Conservation (phyloP, 2,888 invertebrate species). For the Trichogramma evanescens region DNA sequence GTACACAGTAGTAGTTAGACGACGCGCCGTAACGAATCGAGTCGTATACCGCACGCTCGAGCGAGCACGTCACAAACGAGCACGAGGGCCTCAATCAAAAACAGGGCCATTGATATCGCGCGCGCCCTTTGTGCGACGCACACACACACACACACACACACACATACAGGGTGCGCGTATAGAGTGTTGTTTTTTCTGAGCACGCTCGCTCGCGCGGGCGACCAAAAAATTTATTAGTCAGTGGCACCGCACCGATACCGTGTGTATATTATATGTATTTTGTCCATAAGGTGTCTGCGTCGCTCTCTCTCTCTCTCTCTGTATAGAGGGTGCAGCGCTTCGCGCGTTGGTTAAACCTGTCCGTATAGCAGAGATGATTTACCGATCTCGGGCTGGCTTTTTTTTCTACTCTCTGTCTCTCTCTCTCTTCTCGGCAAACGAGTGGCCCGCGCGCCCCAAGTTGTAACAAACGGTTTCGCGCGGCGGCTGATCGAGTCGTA, state of each 20-base stretch:
- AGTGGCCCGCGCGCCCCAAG: too few relatives aligned
- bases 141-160: conserved; percentile 24
- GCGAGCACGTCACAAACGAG: conserved; percentile 45
- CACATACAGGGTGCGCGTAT: conserved; percentile 12
- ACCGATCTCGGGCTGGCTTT: too few relatives aligned
- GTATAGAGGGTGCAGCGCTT: too few relatives aligned
- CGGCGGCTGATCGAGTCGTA: too few relatives aligned
- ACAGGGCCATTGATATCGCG: conserved; percentile 42
- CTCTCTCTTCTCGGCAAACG: too few relatives aligned
- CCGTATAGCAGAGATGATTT: too few relatives aligned
- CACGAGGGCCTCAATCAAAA: conserved; percentile 43
- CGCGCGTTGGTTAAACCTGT: too few relatives aligned
- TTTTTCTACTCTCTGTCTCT: too few relatives aligned
- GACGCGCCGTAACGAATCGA: conserved; percentile 11
- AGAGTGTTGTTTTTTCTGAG: conserved; percentile 10
- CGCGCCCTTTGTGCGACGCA: conserved; percentile 8
- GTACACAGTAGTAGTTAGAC: background rate
- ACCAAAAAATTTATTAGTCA: conserved; percentile 43
- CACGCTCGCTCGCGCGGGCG: conserved; percentile 26
- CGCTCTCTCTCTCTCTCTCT: too few relatives aligned
- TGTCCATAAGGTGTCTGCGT: background rate
- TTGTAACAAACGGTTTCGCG: too few relatives aligned
- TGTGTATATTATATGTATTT: too few relatives aligned
- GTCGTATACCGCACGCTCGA: conserved; percentile 30
- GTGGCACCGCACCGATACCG: too few relatives aligned